Evolutionary conservation across 1,140 invertebrate species (phyloP).

Genomic region (Pomacea maculata): DNA sequence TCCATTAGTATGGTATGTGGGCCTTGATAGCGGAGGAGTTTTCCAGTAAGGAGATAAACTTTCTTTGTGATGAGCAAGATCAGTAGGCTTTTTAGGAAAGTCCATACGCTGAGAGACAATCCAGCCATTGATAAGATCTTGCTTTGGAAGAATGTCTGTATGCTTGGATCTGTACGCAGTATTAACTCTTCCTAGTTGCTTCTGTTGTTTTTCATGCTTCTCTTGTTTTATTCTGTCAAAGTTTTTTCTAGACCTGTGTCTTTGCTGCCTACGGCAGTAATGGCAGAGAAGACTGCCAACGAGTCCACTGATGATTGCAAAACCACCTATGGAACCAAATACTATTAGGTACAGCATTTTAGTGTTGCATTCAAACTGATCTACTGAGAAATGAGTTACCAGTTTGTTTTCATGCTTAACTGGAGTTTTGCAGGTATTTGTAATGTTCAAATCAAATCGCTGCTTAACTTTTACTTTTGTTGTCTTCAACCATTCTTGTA

Average conservation of each 20-base stretch:
- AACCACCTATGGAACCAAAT: constrained; percentile 34
- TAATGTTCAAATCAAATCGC: constrained; percentile 25
- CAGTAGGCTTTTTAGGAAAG: background rate
- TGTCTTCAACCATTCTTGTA: constrained; percentile 46
- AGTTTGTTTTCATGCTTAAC: constrained; percentile 21
- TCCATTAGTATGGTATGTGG: no score
- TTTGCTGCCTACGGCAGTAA: constrained; percentile 31
- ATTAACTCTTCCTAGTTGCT: constrained; percentile 5
- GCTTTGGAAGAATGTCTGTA: background rate
- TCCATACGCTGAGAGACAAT: background rate
- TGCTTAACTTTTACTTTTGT: constrained; percentile 31
- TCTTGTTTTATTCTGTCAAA: background rate
- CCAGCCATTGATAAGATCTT: constrained; percentile 24
- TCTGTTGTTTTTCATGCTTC: background rate
- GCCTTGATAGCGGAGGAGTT: no score
- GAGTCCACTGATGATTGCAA: constrained; percentile 32
- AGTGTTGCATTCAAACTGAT: constrained; percentile 36
- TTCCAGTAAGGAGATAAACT: no score
- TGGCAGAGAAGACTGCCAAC: constrained; percentile 35
- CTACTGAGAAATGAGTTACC: constrained; percentile 29
- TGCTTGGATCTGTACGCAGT: constrained; percentile 2
- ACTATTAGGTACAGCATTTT: constrained; percentile 36
- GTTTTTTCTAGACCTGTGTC: background rate
- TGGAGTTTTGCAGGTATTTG: constrained; percentile 37
- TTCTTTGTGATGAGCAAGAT: background rate